phyloP scores from a whole-genome alignment of 1,140 invertebrate species.

The Dinoponera quadriceps region DNA sequence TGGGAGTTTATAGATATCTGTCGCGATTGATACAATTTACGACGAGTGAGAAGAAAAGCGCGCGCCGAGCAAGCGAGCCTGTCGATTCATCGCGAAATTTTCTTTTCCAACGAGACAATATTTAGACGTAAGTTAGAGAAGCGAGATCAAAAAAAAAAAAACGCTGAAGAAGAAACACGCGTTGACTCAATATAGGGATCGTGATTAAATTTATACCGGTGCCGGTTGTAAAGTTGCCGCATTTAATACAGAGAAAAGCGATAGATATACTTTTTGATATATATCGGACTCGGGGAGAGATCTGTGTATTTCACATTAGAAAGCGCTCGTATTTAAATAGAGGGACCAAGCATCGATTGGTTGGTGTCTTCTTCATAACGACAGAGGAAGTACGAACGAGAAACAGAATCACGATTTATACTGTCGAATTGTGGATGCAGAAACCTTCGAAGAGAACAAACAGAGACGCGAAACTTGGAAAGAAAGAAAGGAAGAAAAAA shows the following conservation, averaged over 20 bases:
- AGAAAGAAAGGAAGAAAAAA: no score
- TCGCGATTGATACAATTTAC: conserved; percentile 2
- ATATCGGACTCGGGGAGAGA: conserved; percentile 18
- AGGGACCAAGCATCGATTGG: conserved; percentile 34
- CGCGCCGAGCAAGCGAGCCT: conserved; percentile 28
- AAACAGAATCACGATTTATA: conserved; percentile 3
- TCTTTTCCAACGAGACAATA: conserved; percentile 82
- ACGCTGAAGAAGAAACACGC: conserved; percentile 75
- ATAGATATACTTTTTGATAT: conserved; percentile 70
- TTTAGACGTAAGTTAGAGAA: conserved; percentile 81
- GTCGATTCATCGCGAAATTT: conserved; percentile 68
- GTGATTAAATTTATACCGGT: conserved; percentile 74
- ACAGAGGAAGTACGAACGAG: conserved; percentile 1
- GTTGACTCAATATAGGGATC: conserved; percentile 70
- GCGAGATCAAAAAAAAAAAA: conserved; percentile 82
- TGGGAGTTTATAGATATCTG: conserved; percentile 27
- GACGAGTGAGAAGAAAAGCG: conserved; percentile 46
- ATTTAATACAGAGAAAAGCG: conserved; percentile 55
- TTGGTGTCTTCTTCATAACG: conserved; percentile 32
- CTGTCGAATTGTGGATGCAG: neutral
- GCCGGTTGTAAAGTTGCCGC: conserved; percentile 48
- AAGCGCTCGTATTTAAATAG: conserved; percentile 32
- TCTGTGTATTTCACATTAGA: conserved; percentile 28
- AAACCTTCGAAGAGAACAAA: neutral
- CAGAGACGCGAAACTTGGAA: neutral